Conservation (phyloP, 2,888 invertebrate genomes). For the Shargacucullia verbasci region DNA sequence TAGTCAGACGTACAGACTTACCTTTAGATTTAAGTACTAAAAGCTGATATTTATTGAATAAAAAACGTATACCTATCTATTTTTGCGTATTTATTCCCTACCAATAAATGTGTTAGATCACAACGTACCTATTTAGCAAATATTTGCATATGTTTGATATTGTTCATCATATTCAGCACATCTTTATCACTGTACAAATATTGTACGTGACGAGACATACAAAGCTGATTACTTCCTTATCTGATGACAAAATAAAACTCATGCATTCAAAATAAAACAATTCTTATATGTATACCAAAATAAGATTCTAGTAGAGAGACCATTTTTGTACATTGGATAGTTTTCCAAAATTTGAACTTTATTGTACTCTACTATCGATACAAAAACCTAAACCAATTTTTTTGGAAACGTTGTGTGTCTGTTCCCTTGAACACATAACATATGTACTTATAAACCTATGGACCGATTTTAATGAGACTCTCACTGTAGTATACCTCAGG, state of each 20-base stretch:
- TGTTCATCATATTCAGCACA: conserved; percentile 78
- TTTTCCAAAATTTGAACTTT: too few relatives aligned
- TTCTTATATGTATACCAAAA: background rate
- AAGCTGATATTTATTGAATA: conserved; percentile 73
- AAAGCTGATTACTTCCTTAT: conserved; percentile 56
- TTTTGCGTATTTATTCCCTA: conserved; percentile 33
- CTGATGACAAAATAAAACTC: conserved; percentile 52
- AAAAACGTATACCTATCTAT: conserved; percentile 38
- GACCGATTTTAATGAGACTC: too few relatives aligned
- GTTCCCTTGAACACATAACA: too few relatives aligned
- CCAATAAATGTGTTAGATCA: too few relatives aligned
- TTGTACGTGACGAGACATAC: conserved; percentile 61
- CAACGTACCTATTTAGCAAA: too few relatives aligned
- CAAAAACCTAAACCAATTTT: too few relatives aligned
- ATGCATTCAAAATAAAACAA: conserved; percentile 30
- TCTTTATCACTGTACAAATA: conserved; percentile 71
- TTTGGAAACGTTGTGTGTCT: too few relatives aligned
- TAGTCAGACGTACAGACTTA: conserved; percentile 84
- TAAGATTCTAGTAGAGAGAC: too few relatives aligned
- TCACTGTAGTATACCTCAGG: too few relatives aligned
- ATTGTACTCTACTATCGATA: too few relatives aligned
- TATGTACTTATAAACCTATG: too few relatives aligned
- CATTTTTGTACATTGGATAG: too few relatives aligned
- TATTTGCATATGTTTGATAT: conserved; percentile 63
- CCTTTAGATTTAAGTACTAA: conserved; percentile 91